Percentiles rank a stretch among this genome's conserved stretches.
These are phyloP conservation scores for Scylla paramamosain DNA, from an alignment of 1,140 invertebrate species.

Conservation along the genomic window DNA sequence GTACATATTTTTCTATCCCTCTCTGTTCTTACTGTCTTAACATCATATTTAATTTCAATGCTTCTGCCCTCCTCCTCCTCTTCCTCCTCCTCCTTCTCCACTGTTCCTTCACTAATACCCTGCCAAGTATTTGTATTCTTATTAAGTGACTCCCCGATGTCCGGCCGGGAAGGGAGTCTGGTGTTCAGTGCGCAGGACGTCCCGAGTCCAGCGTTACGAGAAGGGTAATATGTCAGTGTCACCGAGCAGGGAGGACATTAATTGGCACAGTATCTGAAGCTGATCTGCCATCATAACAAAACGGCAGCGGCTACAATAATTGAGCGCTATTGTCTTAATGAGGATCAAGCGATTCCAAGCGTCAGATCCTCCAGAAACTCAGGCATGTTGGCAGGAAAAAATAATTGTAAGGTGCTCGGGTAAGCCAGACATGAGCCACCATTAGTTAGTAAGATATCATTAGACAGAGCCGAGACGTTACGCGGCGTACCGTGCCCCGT, in stretches of 20 bases:
- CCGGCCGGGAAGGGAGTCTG: too few species aligned
- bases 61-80: too few species aligned
- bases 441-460: background rate
- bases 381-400: background rate
- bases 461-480: background rate
- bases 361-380: too few species aligned
- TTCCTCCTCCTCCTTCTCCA: too few species aligned
- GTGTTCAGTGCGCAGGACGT: too few species aligned
- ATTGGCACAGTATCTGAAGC: background rate
- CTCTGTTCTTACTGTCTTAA: too few species aligned
- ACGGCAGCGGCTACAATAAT: background rate
- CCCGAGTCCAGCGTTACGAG: too few species aligned
- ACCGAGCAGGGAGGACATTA: background rate
- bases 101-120: too few species aligned
- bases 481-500: background rate
- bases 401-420: background rate
- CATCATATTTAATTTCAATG: too few species aligned
- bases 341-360: background rate
- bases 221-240: background rate
- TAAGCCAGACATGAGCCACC: background rate
- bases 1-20: too few species aligned
- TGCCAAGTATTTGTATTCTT: too few species aligned
- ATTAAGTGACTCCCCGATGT: too few species aligned
- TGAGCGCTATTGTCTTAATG: constrained; percentile 6
- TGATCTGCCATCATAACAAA: background rate